A percentile compares a stretch with the other conserved stretches of the same genome.
These are phyloP conservation scores for Phaethon lepturus DNA, from an alignment of 2,113 vertebrate species.

Conservation along the genomic window DNA sequence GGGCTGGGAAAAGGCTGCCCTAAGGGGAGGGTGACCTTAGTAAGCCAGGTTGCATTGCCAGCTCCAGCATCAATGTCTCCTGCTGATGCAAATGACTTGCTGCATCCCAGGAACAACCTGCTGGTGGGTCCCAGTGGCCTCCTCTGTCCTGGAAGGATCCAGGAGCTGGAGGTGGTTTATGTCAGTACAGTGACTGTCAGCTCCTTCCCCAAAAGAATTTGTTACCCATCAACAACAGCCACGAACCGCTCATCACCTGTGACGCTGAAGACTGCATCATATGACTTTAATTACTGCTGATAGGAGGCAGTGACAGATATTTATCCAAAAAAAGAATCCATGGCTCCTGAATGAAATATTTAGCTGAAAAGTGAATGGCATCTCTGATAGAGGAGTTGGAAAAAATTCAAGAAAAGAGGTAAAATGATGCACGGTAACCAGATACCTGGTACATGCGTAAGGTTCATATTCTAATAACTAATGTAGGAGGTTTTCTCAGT, in stretches of 20 bases:
- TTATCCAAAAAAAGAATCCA: slow-evolving; percentile 3
- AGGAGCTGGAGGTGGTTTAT: not conserved
- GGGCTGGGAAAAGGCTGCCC: fast-evolving
- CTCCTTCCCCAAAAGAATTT: not conserved
- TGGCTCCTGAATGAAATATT: not conserved
- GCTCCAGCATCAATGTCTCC: not conserved
- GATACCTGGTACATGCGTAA: not conserved
- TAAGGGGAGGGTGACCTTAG: not conserved
- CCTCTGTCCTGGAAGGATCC: not conserved
- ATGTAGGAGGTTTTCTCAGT: not conserved
- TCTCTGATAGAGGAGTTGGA: not conserved
- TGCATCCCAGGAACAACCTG: fast-evolving
- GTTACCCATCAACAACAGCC: not conserved
- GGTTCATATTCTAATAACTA: not conserved
- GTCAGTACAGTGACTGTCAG: not conserved
- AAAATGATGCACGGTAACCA: not conserved
- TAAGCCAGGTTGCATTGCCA: not conserved
- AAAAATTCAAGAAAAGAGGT: not conserved
- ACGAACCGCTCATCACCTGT: not conserved
- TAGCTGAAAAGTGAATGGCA: slow-evolving; percentile 8
- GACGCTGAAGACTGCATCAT: not conserved
- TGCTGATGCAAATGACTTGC: fast-evolving
- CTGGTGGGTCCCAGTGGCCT: not conserved
- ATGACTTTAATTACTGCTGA: slow-evolving; percentile 22
- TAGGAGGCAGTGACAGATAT: slow-evolving; percentile 13